Percentiles rank a stretch among this genome's conserved stretches.
These are phyloP conservation scores for Drosophila sechellia DNA, from an alignment of 1,140 invertebrate species.

Conservation along the genomic window DNA sequence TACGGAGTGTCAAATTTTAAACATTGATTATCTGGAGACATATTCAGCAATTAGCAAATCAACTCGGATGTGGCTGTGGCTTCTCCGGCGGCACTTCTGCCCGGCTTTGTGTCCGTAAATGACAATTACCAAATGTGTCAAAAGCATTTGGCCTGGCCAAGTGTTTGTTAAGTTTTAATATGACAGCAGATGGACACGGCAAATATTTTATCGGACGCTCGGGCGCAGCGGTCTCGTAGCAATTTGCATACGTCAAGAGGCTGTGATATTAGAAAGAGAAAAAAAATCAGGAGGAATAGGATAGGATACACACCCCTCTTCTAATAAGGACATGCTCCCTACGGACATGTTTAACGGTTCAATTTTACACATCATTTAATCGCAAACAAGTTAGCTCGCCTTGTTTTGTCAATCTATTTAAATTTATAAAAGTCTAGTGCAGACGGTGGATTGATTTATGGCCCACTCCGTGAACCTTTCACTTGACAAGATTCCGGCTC, in stretches of 20 bases:
- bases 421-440: constrained; percentile 65
- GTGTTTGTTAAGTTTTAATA: constrained; percentile 76
- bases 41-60: constrained; percentile 84
- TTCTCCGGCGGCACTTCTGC: neutral
- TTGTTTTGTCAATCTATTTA: constrained; percentile 78
- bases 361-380: constrained; percentile 84
- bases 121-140: constrained; percentile 81
- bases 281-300: constrained; percentile 1
- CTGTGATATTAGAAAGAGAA: constrained; percentile 3
- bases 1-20: constrained; percentile 74
- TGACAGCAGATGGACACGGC: constrained; percentile 69
- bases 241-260: constrained; percentile 62
- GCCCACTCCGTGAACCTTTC: constrained; percentile 63
- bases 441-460: constrained; percentile 73
- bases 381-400: constrained; percentile 69
- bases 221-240: constrained; percentile 33
- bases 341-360: constrained; percentile 78
- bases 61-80: constrained; percentile 66
- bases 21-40: constrained; percentile 84
- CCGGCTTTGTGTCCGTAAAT: constrained; percentile 38
- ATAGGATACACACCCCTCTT: neutral
- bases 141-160: constrained; percentile 52
- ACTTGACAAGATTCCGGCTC: constrained; percentile 74
- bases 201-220: constrained; percentile 56
- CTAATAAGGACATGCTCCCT: constrained; percentile 33